These are phyloP conservation scores for Orientallactaga sibirica DNA, from an alignment of 2,797 vertebrate species.

Conservation along the genomic window DNA sequence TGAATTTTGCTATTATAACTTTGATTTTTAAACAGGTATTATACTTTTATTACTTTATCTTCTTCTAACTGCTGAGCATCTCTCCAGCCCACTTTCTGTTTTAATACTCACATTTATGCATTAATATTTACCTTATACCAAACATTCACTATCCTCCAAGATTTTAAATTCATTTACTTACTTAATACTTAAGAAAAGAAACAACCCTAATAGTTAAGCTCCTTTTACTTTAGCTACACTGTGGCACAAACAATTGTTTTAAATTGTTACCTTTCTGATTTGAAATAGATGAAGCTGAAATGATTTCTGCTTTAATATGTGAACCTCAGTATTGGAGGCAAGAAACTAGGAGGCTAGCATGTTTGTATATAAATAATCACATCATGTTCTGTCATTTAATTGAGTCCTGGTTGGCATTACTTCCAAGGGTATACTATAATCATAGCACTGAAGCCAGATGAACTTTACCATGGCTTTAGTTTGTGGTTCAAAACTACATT, in stretches of 20 bases:
- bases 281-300: slow-evolving; percentile 31
- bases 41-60: neutral
- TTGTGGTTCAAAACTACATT: neutral
- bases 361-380: neutral
- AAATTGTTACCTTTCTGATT: neutral
- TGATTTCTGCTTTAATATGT: slow-evolving; percentile 17
- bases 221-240: neutral
- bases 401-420: neutral
- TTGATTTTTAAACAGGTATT: neutral
- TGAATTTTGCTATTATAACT: neutral
- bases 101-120: neutral
- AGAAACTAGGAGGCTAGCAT: neutral
- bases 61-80: no score
- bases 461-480: neutral
- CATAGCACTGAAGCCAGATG: neutral
- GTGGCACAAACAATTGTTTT: neutral
- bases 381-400: neutral
- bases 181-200: neutral
- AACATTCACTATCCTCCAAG: neutral
- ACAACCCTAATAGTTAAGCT: neutral
- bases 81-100: neutral
- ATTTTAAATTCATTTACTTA: neutral
- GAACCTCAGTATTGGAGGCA: neutral
- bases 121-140: neutral
- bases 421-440: neutral